Base-by-base conservation (phyloP, 2,113 vertebrate species). In the Ochotona curzoniae region DNA sequence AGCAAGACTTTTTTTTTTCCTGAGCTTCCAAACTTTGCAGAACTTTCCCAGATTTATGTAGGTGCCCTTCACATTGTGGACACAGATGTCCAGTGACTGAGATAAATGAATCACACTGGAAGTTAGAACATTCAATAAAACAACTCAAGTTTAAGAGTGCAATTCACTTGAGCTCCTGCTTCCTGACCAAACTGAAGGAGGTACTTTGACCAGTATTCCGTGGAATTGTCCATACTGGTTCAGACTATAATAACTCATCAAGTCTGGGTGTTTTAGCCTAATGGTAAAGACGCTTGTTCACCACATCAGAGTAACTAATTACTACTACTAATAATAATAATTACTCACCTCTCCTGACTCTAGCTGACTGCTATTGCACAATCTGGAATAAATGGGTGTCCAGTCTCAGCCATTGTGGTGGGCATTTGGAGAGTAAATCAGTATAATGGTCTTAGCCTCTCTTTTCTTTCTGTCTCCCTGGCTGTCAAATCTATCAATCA, bases 41-140 rank as follows among this genome's bases (percentile, higher is more conserved):
- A 95, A 94, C n/a, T 66, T 80, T 11, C 64, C 83, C 67, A 63
- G 44, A 28, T 51, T 88, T 94, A 84, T 81, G 90, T n/a, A 20
- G 61, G 5, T 26, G 57, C 78, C 69, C 51, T 82, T 9, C 32
- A 82, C 87, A 90, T 63, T 70, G 47, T 96, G 73, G 87, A 57
- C 88, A 92, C 82, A 91, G 82, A 91, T 90, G 57, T 74, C 78
- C 66, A 78, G 26, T 67, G 47, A 47, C 44, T 80, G 54, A 79
- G 82, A 90, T 20, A 84, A 80, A 83, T 85, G 83, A 85, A 69
- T 66, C 87, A 85, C 63, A 54, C 49, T 71, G 63, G 35, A 70
- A 79, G 88, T 83, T 54, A 51, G 26, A 26, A 82, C 71, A 18
- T 69, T 23, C 76, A 73, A 5, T 20, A 60, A 89, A 89, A 49